Base-by-base conservation (phyloP, 2,113 vertebrate species). In the Panthera uncia region DNA sequence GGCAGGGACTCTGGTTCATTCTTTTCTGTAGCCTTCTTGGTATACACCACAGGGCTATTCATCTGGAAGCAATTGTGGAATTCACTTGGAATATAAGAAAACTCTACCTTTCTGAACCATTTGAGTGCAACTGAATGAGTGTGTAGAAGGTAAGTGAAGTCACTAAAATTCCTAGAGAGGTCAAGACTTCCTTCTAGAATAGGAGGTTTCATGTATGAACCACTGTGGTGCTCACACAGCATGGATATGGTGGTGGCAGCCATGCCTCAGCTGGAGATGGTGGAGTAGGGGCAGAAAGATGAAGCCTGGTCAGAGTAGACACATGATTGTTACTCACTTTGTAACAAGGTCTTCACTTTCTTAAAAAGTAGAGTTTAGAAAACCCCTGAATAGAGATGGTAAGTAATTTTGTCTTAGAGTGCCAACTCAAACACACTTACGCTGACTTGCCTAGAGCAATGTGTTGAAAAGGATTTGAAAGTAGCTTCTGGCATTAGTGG, bases 391-490 rank as follows among this genome's bases (percentile, higher is more conserved):
- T 33, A 31, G 65, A 52, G 36, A 69, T 76, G 38, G 10, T 74
- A 33, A 74, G 13, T 61, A 63, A 73, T 69, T 78, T 88, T 91
- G 38, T 82, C 36, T 89, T 85, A 10, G 55, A 81, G 38, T 74
- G 16, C 45, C 84, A 81, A 18, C n/a, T 91, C n/a, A 57, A 80
- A 88, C 69, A 38, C 14, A 74, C n/a, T 97, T 89, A 73, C 68
- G 45, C 61, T 71, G 66, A n/a, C 68, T 94, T 94, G 13, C 31
- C 23, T 94, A 45, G 38, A 73, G 15, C 33, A 33, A 6, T 36
- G n/a, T 57, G 6, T 73, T 96, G 73, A 50, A 95, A 93, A 96
- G 57, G 23, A 55, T 31, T 55, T 92, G 48, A 86, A 92, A 94
- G 78, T 79, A 76, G 45, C 10, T 76, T 78, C 52, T 74, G 68